Evolutionary conservation across 2,113 vertebrate genomes (phyloP).

Genomic region (Neodontobutis hainanensis): DNA sequence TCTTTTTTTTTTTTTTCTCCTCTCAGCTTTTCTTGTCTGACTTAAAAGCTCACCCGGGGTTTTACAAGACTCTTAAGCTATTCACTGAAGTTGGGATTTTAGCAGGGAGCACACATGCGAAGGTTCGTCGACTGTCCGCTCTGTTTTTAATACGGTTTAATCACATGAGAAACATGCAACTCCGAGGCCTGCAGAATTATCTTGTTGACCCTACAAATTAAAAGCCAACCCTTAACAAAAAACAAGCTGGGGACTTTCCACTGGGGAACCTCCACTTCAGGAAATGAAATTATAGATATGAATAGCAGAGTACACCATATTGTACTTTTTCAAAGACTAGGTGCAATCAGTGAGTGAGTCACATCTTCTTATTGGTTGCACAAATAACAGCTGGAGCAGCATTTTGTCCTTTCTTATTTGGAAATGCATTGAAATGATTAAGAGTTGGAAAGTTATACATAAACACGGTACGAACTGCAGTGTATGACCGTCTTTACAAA

Average conservation of each 20-base stretch:
- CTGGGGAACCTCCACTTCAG: background rate
- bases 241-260: constrained; percentile 14
- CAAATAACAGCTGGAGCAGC: constrained; percentile 3
- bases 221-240: constrained; percentile 30
- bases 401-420: background rate
- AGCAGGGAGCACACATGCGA: constrained; percentile 9
- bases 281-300: constrained; percentile 17
- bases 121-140: constrained; percentile 23
- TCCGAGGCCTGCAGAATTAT: background rate
- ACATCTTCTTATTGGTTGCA: constrained; percentile 4
- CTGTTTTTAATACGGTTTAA: constrained; percentile 29
- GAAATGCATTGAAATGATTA: constrained; percentile 4
- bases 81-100: constrained; percentile 21
- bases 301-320: constrained; percentile 8
- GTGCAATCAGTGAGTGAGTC: constrained; percentile 10
- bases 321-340: constrained; percentile 9
- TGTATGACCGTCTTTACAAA: no score
- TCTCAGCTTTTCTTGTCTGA: constrained; percentile 17
- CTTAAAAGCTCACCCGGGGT: constrained; percentile 7
- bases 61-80: constrained; percentile 25
- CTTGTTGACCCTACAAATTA: constrained; percentile 19
- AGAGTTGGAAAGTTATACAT: background rate
- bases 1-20: constrained; percentile 5
- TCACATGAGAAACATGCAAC: constrained; percentile 12
- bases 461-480: background rate